These are phyloP conservation scores for Indicator maculatus DNA, from an alignment of 2,113 vertebrate species.

Conservation along the genomic window DNA sequence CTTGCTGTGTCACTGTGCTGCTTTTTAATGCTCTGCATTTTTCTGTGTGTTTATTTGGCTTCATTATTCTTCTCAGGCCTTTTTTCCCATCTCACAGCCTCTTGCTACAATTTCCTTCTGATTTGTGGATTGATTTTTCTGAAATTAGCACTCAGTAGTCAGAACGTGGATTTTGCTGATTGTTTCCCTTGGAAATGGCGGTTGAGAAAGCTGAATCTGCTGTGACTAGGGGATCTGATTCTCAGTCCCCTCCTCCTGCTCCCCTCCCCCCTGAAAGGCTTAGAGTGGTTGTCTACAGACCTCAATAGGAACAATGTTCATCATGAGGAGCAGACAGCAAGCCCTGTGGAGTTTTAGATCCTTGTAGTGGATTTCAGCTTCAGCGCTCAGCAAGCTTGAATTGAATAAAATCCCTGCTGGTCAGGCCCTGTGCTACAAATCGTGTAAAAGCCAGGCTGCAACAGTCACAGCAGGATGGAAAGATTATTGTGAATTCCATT, in stretches of 20 bases:
- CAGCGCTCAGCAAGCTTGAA: not conserved
- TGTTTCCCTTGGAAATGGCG: not conserved
- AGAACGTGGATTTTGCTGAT: not conserved
- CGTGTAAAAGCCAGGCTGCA: not conserved
- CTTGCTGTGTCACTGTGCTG: not conserved
- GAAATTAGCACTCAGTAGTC: not conserved
- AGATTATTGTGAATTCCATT: not conserved
- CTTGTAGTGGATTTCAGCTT: not conserved
- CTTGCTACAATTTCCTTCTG: not conserved
- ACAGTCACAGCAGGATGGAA: not conserved
- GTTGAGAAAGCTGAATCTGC: not conserved
- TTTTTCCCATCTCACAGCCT: not conserved
- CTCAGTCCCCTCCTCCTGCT: not conserved
- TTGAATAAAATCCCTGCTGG: not conserved
- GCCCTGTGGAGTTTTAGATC: not conserved
- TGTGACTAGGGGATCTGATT: not conserved
- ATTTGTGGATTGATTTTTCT: not conserved
- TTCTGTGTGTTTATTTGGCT: not conserved
- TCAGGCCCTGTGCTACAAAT: not conserved
- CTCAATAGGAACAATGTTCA: not conserved
- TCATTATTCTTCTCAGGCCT: not conserved
- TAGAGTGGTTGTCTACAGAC: not conserved
- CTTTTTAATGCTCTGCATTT: not conserved
- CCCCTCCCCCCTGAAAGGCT: not conserved
- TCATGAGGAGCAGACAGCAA: not conserved